These are phyloP conservation scores for Pycnomerus fuliginosus DNA, from an alignment of 2,888 invertebrate species.

Conservation along the genomic window DNA sequence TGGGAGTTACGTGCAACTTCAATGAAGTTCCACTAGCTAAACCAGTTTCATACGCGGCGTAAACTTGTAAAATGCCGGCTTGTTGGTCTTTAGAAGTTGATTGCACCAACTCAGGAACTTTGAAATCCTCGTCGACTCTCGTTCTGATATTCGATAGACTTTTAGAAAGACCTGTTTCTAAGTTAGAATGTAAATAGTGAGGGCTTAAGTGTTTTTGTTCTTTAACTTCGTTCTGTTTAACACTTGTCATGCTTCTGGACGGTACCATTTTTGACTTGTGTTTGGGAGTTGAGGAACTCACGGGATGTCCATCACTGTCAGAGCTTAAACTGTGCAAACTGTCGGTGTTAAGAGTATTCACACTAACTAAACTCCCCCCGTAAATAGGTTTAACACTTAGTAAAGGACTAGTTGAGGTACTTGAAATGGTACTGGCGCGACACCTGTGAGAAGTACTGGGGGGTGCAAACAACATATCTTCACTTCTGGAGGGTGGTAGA, in stretches of 20 bases:
- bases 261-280: constrained; percentile 60
- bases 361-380: constrained; percentile 64
- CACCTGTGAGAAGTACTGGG: constrained; percentile 40
- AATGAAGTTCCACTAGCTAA: constrained; percentile 90
- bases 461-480: constrained; percentile 65
- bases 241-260: constrained; percentile 64
- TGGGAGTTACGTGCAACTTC: constrained; percentile 88
- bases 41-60: constrained; percentile 95
- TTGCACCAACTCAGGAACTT: constrained; percentile 38
- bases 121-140: constrained; percentile 34
- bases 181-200: constrained; percentile 32
- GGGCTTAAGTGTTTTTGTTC: too few species aligned
- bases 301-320: constrained; percentile 61
- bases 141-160: constrained; percentile 49
- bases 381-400: constrained; percentile 63
- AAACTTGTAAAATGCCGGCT: constrained; percentile 67
- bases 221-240: constrained; percentile 53
- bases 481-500: constrained; percentile 76
- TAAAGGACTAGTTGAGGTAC: constrained; percentile 70
- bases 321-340: constrained; percentile 68
- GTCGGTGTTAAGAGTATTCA: constrained; percentile 62
- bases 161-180: constrained; percentile 49
- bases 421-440: constrained; percentile 58
- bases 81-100: constrained; percentile 42
- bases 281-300: constrained; percentile 56